These are phyloP conservation scores for Hippocampus barbouri DNA, from an alignment of 2,113 vertebrate genomes.

Conservation along the genomic window DNA sequence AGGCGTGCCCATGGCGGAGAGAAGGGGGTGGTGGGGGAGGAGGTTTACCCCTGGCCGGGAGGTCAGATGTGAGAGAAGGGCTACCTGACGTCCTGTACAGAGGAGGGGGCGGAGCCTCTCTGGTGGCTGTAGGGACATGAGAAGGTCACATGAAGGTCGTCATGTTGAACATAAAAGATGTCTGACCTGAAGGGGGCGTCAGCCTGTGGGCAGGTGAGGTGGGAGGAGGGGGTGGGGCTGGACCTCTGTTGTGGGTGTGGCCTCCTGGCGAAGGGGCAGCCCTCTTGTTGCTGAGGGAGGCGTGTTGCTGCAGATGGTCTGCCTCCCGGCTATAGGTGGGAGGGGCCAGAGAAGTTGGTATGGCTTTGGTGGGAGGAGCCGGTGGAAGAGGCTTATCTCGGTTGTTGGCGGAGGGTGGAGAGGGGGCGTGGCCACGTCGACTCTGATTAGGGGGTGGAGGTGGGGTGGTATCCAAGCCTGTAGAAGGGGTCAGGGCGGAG, in stretches of 20 bases:
- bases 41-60: constrained; percentile 80
- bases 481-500: constrained; percentile 65
- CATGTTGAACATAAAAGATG: background rate
- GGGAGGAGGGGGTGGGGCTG: constrained; percentile 66
- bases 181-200: constrained; percentile 60
- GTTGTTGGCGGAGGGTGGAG: constrained; percentile 71
- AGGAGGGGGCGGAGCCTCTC: constrained; percentile 84
- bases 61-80: constrained; percentile 64
- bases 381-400: constrained; percentile 75
- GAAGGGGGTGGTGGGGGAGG: constrained; percentile 85
- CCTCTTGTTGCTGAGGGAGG: constrained; percentile 84
- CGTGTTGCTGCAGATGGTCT: constrained; percentile 85
- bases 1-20: constrained; percentile 84
- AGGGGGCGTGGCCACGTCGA: constrained; percentile 77
- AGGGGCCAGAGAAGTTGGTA: constrained; percentile 79
- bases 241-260: constrained; percentile 75
- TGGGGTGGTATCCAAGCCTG: constrained; percentile 74
- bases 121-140: constrained; percentile 65
- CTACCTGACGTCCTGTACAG: constrained; percentile 81
- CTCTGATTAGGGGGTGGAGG: constrained; percentile 63
- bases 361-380: constrained; percentile 62
- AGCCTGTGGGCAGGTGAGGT: constrained; percentile 64
- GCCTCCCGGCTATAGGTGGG: constrained; percentile 79
- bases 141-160: background rate
- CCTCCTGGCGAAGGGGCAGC: constrained; percentile 76